These are phyloP conservation scores for Catharus fuscescens DNA, from an alignment of 2,113 vertebrate species.

Conservation along the genomic window DNA sequence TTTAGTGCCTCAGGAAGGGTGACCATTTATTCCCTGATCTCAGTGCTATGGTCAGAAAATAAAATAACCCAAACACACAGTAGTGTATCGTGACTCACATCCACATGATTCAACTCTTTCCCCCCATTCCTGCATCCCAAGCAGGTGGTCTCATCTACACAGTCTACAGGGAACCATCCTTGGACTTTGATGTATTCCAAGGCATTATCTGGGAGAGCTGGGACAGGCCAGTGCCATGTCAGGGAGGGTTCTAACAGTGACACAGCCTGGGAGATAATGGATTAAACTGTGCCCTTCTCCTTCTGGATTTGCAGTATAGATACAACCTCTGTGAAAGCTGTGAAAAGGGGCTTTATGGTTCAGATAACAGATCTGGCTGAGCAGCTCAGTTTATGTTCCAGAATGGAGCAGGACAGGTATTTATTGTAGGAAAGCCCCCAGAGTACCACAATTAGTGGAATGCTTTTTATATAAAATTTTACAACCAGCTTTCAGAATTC, in stretches of 20 bases:
- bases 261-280: not conserved
- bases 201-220: not conserved
- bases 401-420: conserved; percentile 26
- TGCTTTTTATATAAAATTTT: conserved; percentile 45
- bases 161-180: not conserved
- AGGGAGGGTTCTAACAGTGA: not conserved
- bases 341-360: not conserved
- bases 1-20: not conserved
- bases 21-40: not conserved
- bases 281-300: not conserved
- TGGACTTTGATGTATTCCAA: not conserved
- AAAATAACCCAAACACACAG: not conserved
- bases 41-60: not conserved
- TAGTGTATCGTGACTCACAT: not conserved
- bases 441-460: not conserved
- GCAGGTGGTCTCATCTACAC: conserved; percentile 16
- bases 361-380: not conserved
- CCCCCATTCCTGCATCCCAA: not conserved
- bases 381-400: not conserved
- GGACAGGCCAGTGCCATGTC: not conserved
- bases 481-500: conserved; percentile 3
- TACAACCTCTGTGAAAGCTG: not conserved
- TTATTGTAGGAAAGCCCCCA: conserved; percentile 2
- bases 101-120: not conserved
- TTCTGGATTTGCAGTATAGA: not conserved